A percentile compares a stretch with the other conserved stretches of the same genome.
phyloP scores from a whole-genome alignment of 2,113 vertebrate species.

The Oryzias woworae region DNA sequence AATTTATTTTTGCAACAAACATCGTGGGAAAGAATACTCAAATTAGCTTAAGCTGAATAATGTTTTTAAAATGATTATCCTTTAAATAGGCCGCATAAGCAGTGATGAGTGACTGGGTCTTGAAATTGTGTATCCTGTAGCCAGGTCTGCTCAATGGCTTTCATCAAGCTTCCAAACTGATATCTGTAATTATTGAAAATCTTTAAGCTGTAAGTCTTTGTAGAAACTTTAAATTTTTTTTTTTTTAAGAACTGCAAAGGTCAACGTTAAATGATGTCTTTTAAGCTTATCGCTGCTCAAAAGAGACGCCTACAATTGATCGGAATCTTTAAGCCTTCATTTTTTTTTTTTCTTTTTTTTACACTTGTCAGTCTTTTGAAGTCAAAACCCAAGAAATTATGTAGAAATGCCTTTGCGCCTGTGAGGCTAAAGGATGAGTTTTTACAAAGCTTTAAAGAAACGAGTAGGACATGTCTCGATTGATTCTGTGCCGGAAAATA shows the following conservation, averaged over 20 bases:
- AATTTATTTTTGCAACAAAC: too few species aligned
- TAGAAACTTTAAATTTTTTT: slow-evolving; percentile 30
- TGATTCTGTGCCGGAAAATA: slow-evolving; percentile 77
- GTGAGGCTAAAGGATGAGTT: slow-evolving; percentile 66
- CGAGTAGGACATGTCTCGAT: slow-evolving; percentile 72
- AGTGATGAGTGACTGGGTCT: neutral
- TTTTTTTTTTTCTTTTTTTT: slow-evolving; percentile 60
- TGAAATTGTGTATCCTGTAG: neutral
- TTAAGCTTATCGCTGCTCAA: slow-evolving; percentile 52
- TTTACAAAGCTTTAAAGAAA: slow-evolving; percentile 75
- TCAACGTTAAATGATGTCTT: slow-evolving; percentile 50
- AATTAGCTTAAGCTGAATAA: too few species aligned
- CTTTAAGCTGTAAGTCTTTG: slow-evolving; percentile 25
- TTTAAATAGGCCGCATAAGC: neutral
- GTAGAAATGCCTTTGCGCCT: slow-evolving; percentile 66
- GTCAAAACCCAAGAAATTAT: slow-evolving; percentile 73
- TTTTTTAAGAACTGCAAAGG: slow-evolving; percentile 40
- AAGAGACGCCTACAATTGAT: slow-evolving; percentile 55
- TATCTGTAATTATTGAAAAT: slow-evolving; percentile 6
- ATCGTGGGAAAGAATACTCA: too few species aligned
- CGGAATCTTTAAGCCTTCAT: slow-evolving; percentile 23
- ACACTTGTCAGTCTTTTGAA: slow-evolving; percentile 80
- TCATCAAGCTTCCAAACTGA: neutral
- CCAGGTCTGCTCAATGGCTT: neutral
- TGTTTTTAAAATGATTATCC: neutral